Evolutionary conservation across 2,113 vertebrate genomes (phyloP).

Genomic region (Forbesichthys papilliferus): DNA sequence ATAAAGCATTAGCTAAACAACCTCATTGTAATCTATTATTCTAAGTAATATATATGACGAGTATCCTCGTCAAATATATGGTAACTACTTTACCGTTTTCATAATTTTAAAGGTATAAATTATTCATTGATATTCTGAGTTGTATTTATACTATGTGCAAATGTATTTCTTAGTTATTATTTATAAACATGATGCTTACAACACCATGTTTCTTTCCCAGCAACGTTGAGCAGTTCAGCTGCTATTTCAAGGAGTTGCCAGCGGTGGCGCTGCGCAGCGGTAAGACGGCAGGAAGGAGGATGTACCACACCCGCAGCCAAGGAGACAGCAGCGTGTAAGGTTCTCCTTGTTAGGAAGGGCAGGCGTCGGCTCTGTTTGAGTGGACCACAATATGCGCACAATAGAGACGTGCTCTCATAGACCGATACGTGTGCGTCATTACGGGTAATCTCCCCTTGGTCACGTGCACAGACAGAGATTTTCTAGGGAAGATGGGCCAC

Average conservation of each 20-base stretch:
- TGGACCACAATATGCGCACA: conserved; percentile 3
- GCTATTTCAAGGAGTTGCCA: conserved; percentile 97
- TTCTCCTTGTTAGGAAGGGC: conserved; percentile 47
- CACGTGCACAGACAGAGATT: no score
- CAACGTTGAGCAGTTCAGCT: conserved; percentile 97
- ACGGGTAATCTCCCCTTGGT: no score
- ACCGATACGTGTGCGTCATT: no score
- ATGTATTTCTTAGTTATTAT: not conserved
- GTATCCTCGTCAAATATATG: no score
- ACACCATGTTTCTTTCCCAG: conserved; percentile 65
- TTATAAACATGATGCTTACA: not conserved
- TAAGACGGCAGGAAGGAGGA: conserved; percentile 92
- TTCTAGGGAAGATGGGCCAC: no score
- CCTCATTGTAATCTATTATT: no score
- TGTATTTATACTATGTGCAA: not conserved
- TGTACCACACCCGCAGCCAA: conserved; percentile 97
- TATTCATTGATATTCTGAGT: not conserved
- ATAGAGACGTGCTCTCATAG: no score
- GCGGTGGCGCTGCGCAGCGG: conserved; percentile 95
- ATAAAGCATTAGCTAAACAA: no score
- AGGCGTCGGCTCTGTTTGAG: not conserved
- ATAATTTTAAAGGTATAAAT: no score
- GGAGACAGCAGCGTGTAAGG: conserved; percentile 96
- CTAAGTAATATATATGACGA: no score
- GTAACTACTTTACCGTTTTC: no score